Conservation (phyloP, 2,113 vertebrate species). For the Diphyllodes magnificus region DNA sequence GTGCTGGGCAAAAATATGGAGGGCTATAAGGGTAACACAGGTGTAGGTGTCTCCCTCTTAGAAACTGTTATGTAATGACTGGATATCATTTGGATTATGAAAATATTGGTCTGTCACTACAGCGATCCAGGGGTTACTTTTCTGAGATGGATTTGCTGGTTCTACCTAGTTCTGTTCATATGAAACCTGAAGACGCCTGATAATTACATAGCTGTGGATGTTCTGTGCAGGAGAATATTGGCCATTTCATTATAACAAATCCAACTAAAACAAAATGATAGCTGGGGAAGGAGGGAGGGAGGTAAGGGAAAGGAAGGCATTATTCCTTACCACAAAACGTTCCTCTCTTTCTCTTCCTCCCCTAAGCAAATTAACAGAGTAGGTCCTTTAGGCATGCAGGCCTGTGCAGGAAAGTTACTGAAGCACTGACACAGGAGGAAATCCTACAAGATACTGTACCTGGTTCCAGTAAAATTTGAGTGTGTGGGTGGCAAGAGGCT, state of each 20-base stretch:
- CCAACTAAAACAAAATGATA: conserved; percentile 43
- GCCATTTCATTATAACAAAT: not conserved
- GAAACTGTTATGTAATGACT: not conserved
- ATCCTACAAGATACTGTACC: conserved; percentile 39
- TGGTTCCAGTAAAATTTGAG: conserved; percentile 43
- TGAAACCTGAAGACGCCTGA: not conserved
- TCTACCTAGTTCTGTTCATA: not conserved
- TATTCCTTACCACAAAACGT: conserved; percentile 41
- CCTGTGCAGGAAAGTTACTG: conserved; percentile 25
- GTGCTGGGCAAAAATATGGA: not conserved
- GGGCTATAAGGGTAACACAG: not conserved
- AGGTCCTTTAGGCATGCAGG: not conserved
- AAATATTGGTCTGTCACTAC: not conserved
- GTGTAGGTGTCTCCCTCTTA: not conserved
- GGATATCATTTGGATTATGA: not conserved
- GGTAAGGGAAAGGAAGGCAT: not conserved
- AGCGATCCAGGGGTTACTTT: not conserved
- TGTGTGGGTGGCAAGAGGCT: conserved; percentile 61
- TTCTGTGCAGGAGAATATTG: not conserved
- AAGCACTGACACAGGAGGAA: conserved; percentile 36
- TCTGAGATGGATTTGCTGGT: not conserved
- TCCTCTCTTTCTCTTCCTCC: not conserved
- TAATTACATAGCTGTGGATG: not conserved
- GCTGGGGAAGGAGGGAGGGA: not conserved
- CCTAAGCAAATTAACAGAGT: conserved; percentile 18